Base-by-base conservation (phyloP, 1,140 invertebrate species). In the Drosophila quadrilineata region DNA sequence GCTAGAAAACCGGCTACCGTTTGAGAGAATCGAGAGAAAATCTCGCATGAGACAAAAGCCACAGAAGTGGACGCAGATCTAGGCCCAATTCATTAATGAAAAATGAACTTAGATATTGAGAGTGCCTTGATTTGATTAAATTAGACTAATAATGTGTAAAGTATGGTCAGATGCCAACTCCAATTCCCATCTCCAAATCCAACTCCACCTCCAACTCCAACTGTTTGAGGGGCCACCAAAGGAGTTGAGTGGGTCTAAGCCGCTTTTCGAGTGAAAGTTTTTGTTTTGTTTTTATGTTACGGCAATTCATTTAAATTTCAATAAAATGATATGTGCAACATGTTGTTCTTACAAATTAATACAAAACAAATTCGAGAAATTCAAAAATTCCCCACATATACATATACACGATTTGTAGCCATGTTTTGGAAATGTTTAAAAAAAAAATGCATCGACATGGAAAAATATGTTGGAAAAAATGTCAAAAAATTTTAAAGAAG, bases 111-210 rank as follows among this genome's bases (percentile, higher is more conserved):
- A 64, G 59, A 72, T 79, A 65, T 70, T 63, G 59, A 58, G 73
- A 62, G 67, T 77, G 64, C 65, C 56, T 84, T 71, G 59, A 84
- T 84, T 84, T 84, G 74, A 84, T 84, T 85, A 85, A 79, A 84
- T 75, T 67, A 71, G 79, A 56, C 79, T 74, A 84, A 85, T 79
- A 79, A 74, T 58, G 79, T 84, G 77, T 85, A 84, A 84, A 84
- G 65, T 74, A 74, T 66, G 73, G 73, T 21, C 52, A 68, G 46
- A 35, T 28, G 28, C 24, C 26, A 22, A 16, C 19, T 17, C 24
- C 24, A 64, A 24, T n/a, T n/a, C 5, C 21, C 50, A 60, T 40
- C 26, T 38, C 52, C 28, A 9, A 54, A 29, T 53, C n/a, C 8
- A 24, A 28, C 12, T 10, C 14, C 14, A 31, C 10, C 43, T 19